Conservation (phyloP, 2,113 vertebrate genomes). For the Saccopteryx bilineata region DNA sequence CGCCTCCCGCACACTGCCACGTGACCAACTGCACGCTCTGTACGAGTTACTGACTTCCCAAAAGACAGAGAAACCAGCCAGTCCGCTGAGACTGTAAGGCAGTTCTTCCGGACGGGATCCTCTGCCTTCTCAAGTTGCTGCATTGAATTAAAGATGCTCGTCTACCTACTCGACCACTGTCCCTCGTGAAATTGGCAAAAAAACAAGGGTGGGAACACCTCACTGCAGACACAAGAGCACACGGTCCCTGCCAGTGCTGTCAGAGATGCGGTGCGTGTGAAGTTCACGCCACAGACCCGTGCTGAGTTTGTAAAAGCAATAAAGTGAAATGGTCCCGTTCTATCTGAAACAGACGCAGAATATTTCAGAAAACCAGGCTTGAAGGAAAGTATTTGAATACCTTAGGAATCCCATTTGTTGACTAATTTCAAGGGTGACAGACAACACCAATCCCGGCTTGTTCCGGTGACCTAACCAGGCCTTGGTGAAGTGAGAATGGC, state of each 20-base stretch:
- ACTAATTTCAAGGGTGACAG: neutral
- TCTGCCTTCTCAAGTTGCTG: no score
- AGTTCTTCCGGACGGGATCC: no score
- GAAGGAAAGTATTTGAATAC: neutral
- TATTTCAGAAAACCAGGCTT: neutral
- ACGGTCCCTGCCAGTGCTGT: neutral
- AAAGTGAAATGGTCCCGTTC: neutral
- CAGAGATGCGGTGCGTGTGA: neutral
- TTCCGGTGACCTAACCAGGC: neutral
- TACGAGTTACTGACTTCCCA: no score
- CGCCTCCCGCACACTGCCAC: no score
- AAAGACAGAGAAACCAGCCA: no score
- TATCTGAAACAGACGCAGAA: neutral
- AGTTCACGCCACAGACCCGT: neutral
- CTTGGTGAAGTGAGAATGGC: neutral
- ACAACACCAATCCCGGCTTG: no score
- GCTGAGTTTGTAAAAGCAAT: neutral
- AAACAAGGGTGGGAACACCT: neutral
- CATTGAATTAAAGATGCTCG: no score
- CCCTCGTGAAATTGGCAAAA: no score
- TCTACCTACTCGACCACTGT: no score
- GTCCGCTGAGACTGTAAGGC: no score
- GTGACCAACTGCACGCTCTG: no score
- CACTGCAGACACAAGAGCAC: constrained; percentile 22
- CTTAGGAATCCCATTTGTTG: neutral